phyloP scores from a whole-genome alignment of 1,140 invertebrate species.

The Sitobion miscanthi region DNA sequence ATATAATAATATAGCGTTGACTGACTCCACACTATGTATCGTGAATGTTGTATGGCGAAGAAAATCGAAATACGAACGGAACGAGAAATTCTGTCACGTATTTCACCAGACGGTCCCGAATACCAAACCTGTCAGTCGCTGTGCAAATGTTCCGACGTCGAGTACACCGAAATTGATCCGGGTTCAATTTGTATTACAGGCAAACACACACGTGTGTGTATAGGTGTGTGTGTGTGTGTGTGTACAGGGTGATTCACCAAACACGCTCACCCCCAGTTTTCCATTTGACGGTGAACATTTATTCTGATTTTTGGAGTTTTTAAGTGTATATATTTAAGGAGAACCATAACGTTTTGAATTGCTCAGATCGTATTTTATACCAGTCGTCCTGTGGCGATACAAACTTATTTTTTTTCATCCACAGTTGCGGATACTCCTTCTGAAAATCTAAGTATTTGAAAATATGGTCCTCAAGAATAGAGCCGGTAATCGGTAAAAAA shows the following conservation, averaged over 20 bases:
- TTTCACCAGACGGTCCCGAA: background rate
- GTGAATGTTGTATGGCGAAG: background rate
- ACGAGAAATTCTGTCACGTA: slow-evolving; percentile 21
- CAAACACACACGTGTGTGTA: background rate
- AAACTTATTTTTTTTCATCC: background rate
- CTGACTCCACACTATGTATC: background rate
- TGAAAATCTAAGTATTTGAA: too few species aligned
- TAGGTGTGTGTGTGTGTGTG: too few species aligned
- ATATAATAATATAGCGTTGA: background rate
- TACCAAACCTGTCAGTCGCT: background rate
- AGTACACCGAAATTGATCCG: background rate
- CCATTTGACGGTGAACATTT: background rate
- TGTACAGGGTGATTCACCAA: background rate
- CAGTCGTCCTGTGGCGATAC: too few species aligned
- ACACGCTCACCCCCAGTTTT: background rate
- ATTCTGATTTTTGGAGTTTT: background rate
- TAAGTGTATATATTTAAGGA: background rate
- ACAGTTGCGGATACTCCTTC: too few species aligned
- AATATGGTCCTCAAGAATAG: too few species aligned
- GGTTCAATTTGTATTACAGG: background rate
- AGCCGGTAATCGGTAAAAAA: too few species aligned
- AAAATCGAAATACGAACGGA: background rate
- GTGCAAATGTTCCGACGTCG: background rate
- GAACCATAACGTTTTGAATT: background rate
- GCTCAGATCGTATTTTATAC: background rate